These are phyloP conservation scores for Amphiprion percula DNA, from an alignment of 2,113 vertebrate species.

Conservation along the genomic window DNA sequence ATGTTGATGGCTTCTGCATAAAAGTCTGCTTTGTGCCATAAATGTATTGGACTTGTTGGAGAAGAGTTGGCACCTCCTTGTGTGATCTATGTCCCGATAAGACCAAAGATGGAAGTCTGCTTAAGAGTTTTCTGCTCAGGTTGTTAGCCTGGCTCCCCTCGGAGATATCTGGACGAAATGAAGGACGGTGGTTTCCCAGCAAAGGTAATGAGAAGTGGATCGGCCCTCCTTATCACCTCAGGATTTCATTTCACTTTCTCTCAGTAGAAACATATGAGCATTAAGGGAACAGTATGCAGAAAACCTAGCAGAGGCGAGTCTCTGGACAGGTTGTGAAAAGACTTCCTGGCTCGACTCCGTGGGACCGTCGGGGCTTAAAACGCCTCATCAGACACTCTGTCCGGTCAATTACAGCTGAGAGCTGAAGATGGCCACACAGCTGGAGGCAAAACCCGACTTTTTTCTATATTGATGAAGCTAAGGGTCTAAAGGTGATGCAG, in stretches of 20 bases:
- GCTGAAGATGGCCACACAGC: slow-evolving; percentile 11
- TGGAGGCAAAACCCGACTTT: slow-evolving; percentile 6
- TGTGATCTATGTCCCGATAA: slow-evolving; percentile 15
- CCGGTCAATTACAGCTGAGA: slow-evolving; percentile 30
- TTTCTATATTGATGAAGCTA: slow-evolving; percentile 46
- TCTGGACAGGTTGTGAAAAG: slow-evolving; percentile 49
- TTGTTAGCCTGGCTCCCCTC: slow-evolving; percentile 31
- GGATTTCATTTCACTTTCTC: slow-evolving; percentile 40
- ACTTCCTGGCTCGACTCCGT: slow-evolving; percentile 21
- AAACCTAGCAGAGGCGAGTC: neutral
- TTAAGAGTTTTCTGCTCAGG: slow-evolving; percentile 18
- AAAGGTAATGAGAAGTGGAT: slow-evolving; percentile 58
- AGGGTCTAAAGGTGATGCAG: slow-evolving; percentile 1
- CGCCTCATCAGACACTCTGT: slow-evolving; percentile 37
- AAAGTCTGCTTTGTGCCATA: neutral
- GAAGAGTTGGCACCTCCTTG: neutral
- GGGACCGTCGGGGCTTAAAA: slow-evolving; percentile 33
- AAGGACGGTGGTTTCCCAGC: slow-evolving; percentile 24
- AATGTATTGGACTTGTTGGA: neutral
- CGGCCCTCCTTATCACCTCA: slow-evolving; percentile 29
- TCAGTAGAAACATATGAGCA: slow-evolving; percentile 18
- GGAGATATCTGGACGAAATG: slow-evolving; percentile 47
- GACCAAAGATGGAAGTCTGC: slow-evolving; percentile 8
- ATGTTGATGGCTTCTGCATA: slow-evolving; percentile 2
- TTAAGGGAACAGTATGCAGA: neutral